Base-by-base conservation (phyloP, 2,113 vertebrate species). In the Tragelaphus buxtoni region DNA sequence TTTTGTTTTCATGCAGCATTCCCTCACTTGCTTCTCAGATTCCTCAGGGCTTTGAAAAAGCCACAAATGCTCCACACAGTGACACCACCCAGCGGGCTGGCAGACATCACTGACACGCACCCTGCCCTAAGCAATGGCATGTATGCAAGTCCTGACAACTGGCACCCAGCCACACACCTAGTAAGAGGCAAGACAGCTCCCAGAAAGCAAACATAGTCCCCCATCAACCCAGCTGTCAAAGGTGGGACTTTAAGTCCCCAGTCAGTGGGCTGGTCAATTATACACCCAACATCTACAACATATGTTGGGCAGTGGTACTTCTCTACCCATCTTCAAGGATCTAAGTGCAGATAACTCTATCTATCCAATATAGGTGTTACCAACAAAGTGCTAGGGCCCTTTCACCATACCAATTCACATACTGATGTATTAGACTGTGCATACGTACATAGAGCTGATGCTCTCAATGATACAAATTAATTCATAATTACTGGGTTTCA, bases 1-100 rank as follows among this genome's bases (percentile, higher is more conserved):
- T 97, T 98, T 98, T 98, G 98, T 98, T 97, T 98, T 97, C 94
- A 92, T 97, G 97, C 96, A 97, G 97, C 98, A 96, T 96, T 96
- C 96, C 90, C 88, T 97, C 94, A 86, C 96, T 97, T 89, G 96
- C 97, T 94, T 98, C 97, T 97, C 97, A 94, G 96, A 98, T 98
- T 98, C 97, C 97, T 97, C 79, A 18, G 92, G 96, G 97, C 98
- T 97, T 97, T 97, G 95, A 97, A 94, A 97, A 97, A 97, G 96
- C 97, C 96, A 97, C 97, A 97, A 97, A 92, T 79, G 87, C 92
- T 96, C 56, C 83, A 93, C 69, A 92, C 88, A 89, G 96, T 83
- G 94, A 96, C 97, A 97, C 95, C 94, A 94, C 96, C 97, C 97
- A 95, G 82, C 2, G 0, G 94, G 92, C 92, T 97, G 90, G 96